Conservation (phyloP, 2,113 vertebrate genomes). For the Lates calcarifer region DNA sequence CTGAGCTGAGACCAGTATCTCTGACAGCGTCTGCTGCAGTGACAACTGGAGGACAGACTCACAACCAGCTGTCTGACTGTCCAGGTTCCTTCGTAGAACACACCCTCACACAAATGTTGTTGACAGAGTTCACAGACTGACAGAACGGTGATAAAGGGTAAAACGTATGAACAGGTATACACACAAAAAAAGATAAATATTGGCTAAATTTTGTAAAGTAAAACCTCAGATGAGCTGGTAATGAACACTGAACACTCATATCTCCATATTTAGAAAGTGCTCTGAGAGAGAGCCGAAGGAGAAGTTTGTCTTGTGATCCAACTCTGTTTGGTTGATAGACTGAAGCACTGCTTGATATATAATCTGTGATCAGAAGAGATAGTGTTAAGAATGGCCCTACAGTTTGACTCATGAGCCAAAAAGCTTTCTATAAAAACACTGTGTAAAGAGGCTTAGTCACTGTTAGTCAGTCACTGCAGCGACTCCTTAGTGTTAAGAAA, state of each 20-base stretch:
- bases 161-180: not conserved
- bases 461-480: no score
- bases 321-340: not conserved
- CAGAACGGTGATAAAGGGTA: not conserved
- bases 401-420: not conserved
- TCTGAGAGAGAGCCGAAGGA: not conserved
- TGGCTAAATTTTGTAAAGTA: not conserved
- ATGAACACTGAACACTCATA: not conserved
- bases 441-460: no score
- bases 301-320: conserved; percentile 45
- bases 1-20: conserved; percentile 36
- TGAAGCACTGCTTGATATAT: not conserved
- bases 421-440: not conserved
- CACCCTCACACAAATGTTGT: not conserved
- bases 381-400: not conserved
- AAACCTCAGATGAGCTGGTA: not conserved
- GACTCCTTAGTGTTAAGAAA: no score
- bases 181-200: not conserved
- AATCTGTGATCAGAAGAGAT: not conserved
- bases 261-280: conserved; percentile 29
- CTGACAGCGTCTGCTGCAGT: conserved; percentile 41
- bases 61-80: conserved; percentile 21
- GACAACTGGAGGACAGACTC: conserved; percentile 46
- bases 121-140: not conserved
- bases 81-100: conserved; percentile 1